These are phyloP conservation scores for Empis stercorea DNA, from an alignment of 2,888 invertebrate species.

Conservation along the genomic window DNA sequence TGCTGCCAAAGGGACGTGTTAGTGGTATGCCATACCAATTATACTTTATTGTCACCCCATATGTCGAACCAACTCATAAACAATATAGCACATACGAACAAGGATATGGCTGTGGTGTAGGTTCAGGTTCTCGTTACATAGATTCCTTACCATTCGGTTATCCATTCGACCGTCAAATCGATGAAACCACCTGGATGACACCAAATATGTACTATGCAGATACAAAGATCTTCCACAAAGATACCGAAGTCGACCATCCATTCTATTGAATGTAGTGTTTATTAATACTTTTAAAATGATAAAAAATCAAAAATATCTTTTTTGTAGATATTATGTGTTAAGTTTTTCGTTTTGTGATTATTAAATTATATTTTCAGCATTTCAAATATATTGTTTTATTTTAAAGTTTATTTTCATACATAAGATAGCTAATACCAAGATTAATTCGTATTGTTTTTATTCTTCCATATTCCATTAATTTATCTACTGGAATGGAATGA, in stretches of 20 bases:
- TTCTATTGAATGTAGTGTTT: not conserved
- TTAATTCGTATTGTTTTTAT: too few species aligned
- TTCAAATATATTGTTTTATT: too few species aligned
- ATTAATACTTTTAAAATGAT: too few species aligned
- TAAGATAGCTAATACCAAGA: too few species aligned
- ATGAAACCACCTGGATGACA: slow-evolving; percentile 45
- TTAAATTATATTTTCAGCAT: too few species aligned
- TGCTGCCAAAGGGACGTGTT: slow-evolving; percentile 55
- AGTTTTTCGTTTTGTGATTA: too few species aligned
- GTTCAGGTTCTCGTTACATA: slow-evolving; percentile 40
- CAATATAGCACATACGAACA: slow-evolving; percentile 38
- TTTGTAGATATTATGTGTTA: too few species aligned
- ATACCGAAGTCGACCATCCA: not conserved
- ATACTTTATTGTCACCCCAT: slow-evolving; percentile 48
- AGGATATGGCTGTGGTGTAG: slow-evolving; percentile 40
- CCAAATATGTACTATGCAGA: slow-evolving; percentile 57
- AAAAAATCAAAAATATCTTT: too few species aligned
- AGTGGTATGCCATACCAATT: slow-evolving; percentile 53
- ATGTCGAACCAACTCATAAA: slow-evolving; percentile 36
- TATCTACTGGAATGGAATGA: too few species aligned
- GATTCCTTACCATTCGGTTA: slow-evolving; percentile 56
- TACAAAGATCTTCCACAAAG: slow-evolving; percentile 48
- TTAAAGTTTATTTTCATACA: too few species aligned
- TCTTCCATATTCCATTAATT: too few species aligned
- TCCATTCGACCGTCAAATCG: slow-evolving; percentile 58